Percentiles rank a stretch among this genome's conserved stretches.
These are phyloP conservation scores for Mirounga angustirostris DNA, from an alignment of 2,113 vertebrate genomes.

Conservation along the genomic window DNA sequence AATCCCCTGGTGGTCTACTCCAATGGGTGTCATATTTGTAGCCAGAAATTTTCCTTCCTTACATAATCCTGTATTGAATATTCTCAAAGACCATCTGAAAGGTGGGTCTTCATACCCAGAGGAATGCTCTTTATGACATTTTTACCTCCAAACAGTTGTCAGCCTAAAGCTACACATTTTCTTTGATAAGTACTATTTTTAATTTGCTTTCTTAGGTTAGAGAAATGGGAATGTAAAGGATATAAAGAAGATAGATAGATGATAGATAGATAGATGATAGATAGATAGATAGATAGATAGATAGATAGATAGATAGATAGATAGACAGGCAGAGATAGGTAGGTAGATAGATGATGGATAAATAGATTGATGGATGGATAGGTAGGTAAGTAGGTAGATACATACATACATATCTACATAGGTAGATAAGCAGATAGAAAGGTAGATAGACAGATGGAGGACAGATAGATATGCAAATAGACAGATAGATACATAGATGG, in stretches of 20 bases:
- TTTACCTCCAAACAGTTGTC: conserved; percentile 75
- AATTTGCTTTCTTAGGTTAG: background rate
- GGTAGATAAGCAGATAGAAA: background rate
- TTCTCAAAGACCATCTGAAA: background rate
- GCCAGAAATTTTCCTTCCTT: background rate
- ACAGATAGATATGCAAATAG: background rate
- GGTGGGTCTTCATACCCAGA: background rate
- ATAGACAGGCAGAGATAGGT: background rate
- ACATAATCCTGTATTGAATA: background rate
- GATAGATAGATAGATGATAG: background rate
- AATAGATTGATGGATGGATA: background rate
- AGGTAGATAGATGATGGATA: background rate
- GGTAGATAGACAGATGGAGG: background rate
- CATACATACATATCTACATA: no score
- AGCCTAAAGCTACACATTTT: conserved; percentile 71
- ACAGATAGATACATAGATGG: background rate
- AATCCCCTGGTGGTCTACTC: background rate
- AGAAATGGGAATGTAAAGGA: conserved; percentile 40
- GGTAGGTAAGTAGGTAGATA: background rate
- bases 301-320: background rate
- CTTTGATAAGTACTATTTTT: conserved; percentile 64
- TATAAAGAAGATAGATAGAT: background rate
- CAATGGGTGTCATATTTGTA: background rate
- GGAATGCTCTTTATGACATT: background rate
- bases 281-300: background rate